Base-by-base conservation (phyloP, 2,888 invertebrate species). In the Spisula subtruncata region DNA sequence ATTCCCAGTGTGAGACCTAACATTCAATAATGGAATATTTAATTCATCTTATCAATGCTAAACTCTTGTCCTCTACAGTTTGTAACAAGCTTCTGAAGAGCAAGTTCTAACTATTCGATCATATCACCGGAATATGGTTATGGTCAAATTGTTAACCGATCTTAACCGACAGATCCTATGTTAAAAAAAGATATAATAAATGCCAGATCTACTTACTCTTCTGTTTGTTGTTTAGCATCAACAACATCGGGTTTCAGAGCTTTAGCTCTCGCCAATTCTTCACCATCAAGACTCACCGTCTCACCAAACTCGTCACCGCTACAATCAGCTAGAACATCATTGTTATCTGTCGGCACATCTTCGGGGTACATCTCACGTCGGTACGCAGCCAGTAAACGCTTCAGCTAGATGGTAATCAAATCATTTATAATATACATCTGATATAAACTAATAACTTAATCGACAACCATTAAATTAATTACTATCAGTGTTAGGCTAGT, bases 251-350 rank as follows among this genome's bases (percentile, higher is more conserved):
- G 32, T 18, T 48, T 75, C 35, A 29, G 51, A 20, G n/a, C 66
- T 51, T 46, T 25, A 29, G 75, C 18, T 48, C 14, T 51, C 29
- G 51, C 51, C 25, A 10, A 51, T 32, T 25, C 14, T n/a, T 29
- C 84, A 51, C 32, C 16, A 51, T 83, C 84, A 71, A 48, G 54
- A n/a, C 32, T 56, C 12, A 35, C 48, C 0, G 16, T 46, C 8
- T 89, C 89, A 48, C 80, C 60, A 41, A 82, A 29, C 66, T 90
- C 90, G 54, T 91, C 90, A 48, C 86, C 89, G 51, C 92, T 92
- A 32, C 90, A 90, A 0, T 87, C 89, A 0, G 92, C 92, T 0
- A 92, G 48, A 14, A 54, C 60, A 29, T 92, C 91, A 18, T 81
- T 83, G 20, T 75, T 80, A 29, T 86, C 83, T 12, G 54, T n/a